These are phyloP conservation scores for Cyclopterus lumpus DNA, from an alignment of 2,797 vertebrate species.

Conservation along the genomic window DNA sequence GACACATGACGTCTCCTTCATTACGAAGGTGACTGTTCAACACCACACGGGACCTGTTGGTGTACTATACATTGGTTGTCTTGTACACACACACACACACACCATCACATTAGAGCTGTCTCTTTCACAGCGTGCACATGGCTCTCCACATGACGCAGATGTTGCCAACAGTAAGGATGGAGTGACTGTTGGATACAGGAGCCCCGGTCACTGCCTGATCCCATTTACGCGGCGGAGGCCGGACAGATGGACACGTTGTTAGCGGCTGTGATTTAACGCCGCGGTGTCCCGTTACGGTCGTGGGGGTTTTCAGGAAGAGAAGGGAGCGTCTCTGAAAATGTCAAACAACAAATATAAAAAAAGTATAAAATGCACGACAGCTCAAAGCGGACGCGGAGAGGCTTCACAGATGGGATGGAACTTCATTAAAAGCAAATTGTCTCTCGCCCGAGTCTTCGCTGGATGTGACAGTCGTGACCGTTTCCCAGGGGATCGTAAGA, in stretches of 20 bases:
- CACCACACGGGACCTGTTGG: conserved; percentile 32
- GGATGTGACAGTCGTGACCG: background rate
- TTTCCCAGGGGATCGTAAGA: conserved; percentile 19
- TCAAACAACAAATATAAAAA: background rate
- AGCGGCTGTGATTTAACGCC: too few relatives aligned
- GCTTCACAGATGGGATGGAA: background rate
- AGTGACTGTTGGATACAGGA: conserved; percentile 58
- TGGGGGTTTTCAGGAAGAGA: too few relatives aligned
- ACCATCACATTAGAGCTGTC: conserved; percentile 56
- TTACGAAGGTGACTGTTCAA: conserved; percentile 19
- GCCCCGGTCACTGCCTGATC: conserved; percentile 74
- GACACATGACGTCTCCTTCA: background rate
- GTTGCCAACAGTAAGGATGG: conserved; percentile 67
- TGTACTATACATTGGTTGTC: conserved; percentile 27
- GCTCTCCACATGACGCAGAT: conserved; percentile 75
- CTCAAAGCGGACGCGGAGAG: background rate
- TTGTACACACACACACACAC: conserved; percentile 3
- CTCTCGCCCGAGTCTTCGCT: background rate
- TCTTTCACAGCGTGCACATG: conserved; percentile 64
- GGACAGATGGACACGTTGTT: too few relatives aligned
- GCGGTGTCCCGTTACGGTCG: too few relatives aligned
- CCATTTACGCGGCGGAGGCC: too few relatives aligned
- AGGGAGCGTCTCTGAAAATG: too few relatives aligned
- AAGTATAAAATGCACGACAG: background rate
- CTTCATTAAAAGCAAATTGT: conserved; percentile 19